Evolutionary conservation across 1,140 invertebrate genomes (phyloP), one percentile per base, ranked within the genome.

Genomic region (Calosoma granatense): DNA sequence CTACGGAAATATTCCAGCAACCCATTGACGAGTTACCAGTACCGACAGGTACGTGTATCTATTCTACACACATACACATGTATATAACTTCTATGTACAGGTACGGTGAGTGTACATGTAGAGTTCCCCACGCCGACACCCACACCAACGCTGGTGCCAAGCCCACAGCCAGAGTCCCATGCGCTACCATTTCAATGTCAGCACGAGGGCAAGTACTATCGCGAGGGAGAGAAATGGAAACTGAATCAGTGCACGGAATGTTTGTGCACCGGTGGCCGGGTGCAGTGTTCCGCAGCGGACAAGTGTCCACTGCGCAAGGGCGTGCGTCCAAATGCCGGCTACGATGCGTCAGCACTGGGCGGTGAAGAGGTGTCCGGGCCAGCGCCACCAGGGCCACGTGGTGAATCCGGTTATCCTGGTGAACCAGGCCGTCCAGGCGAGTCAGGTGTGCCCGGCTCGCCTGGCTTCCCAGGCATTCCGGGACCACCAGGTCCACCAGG

Each of bases 401-500:
- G 71, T 15, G 69, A 70, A 56, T 54, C 66, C 15, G 68, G 67
- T 0, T 67, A 69, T 53, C 64, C 71, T 2, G 71, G 74, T 1
- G 74, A 78, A 47, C 67, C 63, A 51, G 87, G 87, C 20, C 73
- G 76, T 22, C 78, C 80, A 9, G 88, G 86, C 2, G 69, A 76
- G 51, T 47, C 66, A 19, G 82, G 82, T 30, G 66, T 66, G 20
- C 81, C 81, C 20, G 87, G 87, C 20, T 75, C 74, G 6, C 79
- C 77, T 9, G 87, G 87, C 1, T 66, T 62, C 43, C 81, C 81
- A 0, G 83, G 82, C 53, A 70, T 80, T n/a, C 85, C 87, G 1
- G 88, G 86, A 1, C 72, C 73, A 1, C 85, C 86, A 0, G 86
- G 85, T 47, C 78, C 80, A 15, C 79, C 85, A 43, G 88, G 86